A percentile compares a stretch with the other conserved stretches of the same genome.
phyloP scores from a whole-genome alignment of 2,888 invertebrate species.

The Rotaria magnacalcarata region DNA sequence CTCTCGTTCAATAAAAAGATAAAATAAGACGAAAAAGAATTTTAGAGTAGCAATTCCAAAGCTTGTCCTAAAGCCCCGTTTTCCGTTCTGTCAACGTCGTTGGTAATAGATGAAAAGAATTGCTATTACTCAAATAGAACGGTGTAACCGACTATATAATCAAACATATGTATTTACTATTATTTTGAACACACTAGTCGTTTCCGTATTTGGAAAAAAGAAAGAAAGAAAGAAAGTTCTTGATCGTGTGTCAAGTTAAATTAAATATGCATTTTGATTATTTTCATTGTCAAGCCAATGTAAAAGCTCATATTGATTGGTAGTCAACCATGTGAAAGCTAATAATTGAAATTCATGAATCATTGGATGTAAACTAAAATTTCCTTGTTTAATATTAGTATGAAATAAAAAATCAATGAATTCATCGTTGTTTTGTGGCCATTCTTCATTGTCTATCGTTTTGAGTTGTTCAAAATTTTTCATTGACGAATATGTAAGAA shows the following conservation, averaged over 20 bases:
- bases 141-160: slow-evolving; percentile 6
- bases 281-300: neutral
- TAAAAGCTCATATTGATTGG: neutral
- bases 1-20: neutral
- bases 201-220: neutral
- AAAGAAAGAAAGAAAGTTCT: neutral
- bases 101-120: slow-evolving; percentile 19
- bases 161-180: neutral
- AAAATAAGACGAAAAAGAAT: slow-evolving; percentile 13
- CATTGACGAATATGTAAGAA: neutral
- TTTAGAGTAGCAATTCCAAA: slow-evolving; percentile 17
- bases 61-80: slow-evolving; percentile 7
- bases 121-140: neutral
- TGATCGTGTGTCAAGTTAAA: neutral
- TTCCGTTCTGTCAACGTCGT: slow-evolving; percentile 28
- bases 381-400: neutral
- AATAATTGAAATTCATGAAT: neutral
- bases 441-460: neutral
- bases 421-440: neutral
- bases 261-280: too few relatives aligned
- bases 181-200: neutral
- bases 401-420: neutral
- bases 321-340: neutral
- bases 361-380: neutral
- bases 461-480: neutral